Percentiles rank a stretch among this genome's conserved stretches.
Conservation (phyloP, 2,888 invertebrate genomes). For the Tholera decimalis region DNA sequence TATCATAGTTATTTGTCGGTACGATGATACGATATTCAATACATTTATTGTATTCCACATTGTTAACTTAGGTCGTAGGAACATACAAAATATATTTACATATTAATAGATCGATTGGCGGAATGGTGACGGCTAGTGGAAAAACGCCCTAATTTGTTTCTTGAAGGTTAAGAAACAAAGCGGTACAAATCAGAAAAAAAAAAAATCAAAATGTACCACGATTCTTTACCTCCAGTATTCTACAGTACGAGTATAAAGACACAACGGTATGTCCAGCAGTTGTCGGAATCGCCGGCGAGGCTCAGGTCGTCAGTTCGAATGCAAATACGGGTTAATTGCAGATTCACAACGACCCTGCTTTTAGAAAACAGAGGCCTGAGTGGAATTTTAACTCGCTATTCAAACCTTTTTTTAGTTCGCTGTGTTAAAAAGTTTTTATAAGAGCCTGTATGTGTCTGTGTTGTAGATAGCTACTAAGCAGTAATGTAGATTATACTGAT, state of each 20-base stretch:
- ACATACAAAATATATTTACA: too few relatives aligned
- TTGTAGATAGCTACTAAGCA: slow-evolving; percentile 10
- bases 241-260: slow-evolving; percentile 17
- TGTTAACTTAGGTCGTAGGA: too few relatives aligned
- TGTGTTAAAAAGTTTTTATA: slow-evolving; percentile 23
- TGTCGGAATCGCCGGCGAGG: slow-evolving; percentile 58
- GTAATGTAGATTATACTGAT: not conserved
- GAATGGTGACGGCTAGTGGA: not conserved
- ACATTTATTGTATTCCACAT: too few relatives aligned
- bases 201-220: slow-evolving; percentile 3
- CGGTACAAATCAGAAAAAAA: not conserved
- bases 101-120: too few relatives aligned
- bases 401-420: slow-evolving; percentile 56
- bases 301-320: slow-evolving; percentile 78
- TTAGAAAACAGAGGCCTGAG: slow-evolving; percentile 79
- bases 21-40: too few relatives aligned
- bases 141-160: not conserved
- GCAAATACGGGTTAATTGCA: slow-evolving; percentile 86
- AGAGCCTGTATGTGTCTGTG: slow-evolving; percentile 14
- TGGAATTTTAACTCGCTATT: slow-evolving; percentile 77
- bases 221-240: not conserved
- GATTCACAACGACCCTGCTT: slow-evolving; percentile 82
- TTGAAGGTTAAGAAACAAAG: not conserved
- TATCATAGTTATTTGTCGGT: too few relatives aligned
- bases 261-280: slow-evolving; percentile 31